Base-by-base conservation (phyloP, 2,797 vertebrate genomes). In the Phyllotis vaccarum region DNA sequence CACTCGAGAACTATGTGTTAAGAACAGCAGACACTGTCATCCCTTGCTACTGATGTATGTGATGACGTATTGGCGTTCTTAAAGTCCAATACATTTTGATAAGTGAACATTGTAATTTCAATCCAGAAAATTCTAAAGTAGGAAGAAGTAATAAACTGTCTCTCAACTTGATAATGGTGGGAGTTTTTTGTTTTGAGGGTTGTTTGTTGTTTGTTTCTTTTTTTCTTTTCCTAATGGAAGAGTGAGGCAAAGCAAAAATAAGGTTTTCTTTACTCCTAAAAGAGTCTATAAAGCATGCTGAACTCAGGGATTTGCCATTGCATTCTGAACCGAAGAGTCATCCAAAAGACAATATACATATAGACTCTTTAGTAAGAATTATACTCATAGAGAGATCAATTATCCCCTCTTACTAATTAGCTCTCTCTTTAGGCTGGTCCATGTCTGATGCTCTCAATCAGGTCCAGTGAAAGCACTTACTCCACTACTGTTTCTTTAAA, bases 101-200 rank as follows among this genome's bases (percentile, higher is more conserved):
- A 87, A 91, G 64, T 68, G 60, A 97, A 76, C 24, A 54, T 24
- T 70, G 29, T 75, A 24, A 8, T 49, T 91, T 58, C 43, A 66
- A 72, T 80, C 31, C 49, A 96, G 52, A 37, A 95, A 87, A 70
- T 75, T 79, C 70, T 76, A 79, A 90, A 86, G 27, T n/a, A 93
- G 54, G 7, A 93, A 89, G 31, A 72, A 82, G 49, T 86, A 14
- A 56, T 56, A 86, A 75, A 13, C 8, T 62, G 49, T 46, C 88
- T 82, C 14, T 94, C 60, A 82, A 52, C n/a, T 62, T 82, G 40
- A n/a, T 43, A 43, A 40, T 74, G 6, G n/a, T n/a, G n/a, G n/a
- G n/a, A n/a, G n/a, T n/a, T n/a, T n/a, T n/a, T n/a, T n/a, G n/a
- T n/a, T n/a, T n/a, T n/a, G n/a, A n/a, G n/a, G n/a, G n/a, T n/a